phyloP scores from a whole-genome alignment of 2,888 invertebrate species.

The Watsonalla binaria region DNA sequence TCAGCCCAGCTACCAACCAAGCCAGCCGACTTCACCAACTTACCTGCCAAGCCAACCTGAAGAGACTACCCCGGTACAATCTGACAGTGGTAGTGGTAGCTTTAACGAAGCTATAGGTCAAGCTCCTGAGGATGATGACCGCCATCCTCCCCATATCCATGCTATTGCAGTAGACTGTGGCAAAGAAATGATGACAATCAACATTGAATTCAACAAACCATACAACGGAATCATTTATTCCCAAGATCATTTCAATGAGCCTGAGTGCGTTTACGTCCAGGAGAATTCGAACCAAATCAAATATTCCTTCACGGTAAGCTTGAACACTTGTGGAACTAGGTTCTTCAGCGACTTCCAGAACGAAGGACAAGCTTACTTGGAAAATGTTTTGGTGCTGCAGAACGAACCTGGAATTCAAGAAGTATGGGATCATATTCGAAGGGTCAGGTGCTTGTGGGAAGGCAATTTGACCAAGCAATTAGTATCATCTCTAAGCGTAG shows the following conservation, averaged over 20 bases:
- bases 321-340: slow-evolving; percentile 88
- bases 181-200: slow-evolving; percentile 90
- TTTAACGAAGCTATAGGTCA: slow-evolving; percentile 18
- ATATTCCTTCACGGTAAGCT: slow-evolving; percentile 85
- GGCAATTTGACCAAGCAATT: slow-evolving; percentile 87
- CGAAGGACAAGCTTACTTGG: slow-evolving; percentile 87
- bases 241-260: slow-evolving; percentile 83
- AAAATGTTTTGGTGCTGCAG: slow-evolving; percentile 87
- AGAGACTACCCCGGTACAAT: slow-evolving; percentile 20
- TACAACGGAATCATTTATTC: slow-evolving; percentile 90
- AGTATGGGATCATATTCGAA: slow-evolving; percentile 88
- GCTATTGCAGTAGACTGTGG: slow-evolving; percentile 87
- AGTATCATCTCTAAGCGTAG: slow-evolving; percentile 86
- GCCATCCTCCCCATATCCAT: slow-evolving; percentile 87
- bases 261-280: slow-evolving; percentile 85
- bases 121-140: slow-evolving; percentile 76
- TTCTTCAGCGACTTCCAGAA: slow-evolving; percentile 88
- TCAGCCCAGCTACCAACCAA: slow-evolving; percentile 29
- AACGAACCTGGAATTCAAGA: slow-evolving; percentile 87
- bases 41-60: slow-evolving; percentile 32
- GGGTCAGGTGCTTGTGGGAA: slow-evolving; percentile 90
- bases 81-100: slow-evolving; percentile 11
- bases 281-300: slow-evolving; percentile 83
- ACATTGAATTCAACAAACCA: slow-evolving; percentile 85
- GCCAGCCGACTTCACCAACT: slow-evolving; percentile 19